Conservation (phyloP, 2,113 vertebrate genomes). For the Monopterus albus region DNA sequence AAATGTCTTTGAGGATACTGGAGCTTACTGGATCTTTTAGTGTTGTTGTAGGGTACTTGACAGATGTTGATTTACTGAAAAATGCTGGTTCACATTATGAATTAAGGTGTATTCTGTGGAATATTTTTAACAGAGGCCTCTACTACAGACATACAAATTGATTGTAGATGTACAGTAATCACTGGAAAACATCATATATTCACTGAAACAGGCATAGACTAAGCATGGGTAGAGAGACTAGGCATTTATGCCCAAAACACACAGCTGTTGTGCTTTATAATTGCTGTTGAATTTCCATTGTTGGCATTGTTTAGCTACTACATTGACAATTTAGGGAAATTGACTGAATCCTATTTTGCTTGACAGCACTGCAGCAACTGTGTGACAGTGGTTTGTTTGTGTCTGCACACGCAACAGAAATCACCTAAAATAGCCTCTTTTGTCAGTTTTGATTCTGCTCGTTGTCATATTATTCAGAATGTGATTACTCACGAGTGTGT, state of each 20-base stretch:
- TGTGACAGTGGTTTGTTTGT: slow-evolving; percentile 51
- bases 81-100: background rate
- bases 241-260: slow-evolving; percentile 32
- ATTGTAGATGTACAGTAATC: background rate
- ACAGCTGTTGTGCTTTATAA: slow-evolving; percentile 56
- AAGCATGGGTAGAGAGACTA: slow-evolving; percentile 16
- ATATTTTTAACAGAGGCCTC: background rate
- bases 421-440: slow-evolving; percentile 61
- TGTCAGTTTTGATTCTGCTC: slow-evolving; percentile 56
- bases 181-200: slow-evolving; percentile 17
- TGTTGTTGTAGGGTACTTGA: background rate
- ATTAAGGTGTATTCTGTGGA: background rate
- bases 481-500: slow-evolving; percentile 62
- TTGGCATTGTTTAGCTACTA: slow-evolving; percentile 57
- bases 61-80: background rate
- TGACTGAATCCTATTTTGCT: slow-evolving; percentile 47
- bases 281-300: slow-evolving; percentile 56
- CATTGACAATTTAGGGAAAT: slow-evolving; percentile 57
- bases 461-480: slow-evolving; percentile 59
- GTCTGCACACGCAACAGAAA: slow-evolving; percentile 46
- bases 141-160: background rate
- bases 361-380: slow-evolving; percentile 50
- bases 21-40: slow-evolving; percentile 1
- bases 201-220: slow-evolving; percentile 17
- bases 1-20: background rate